Percentiles rank a stretch among this genome's conserved stretches.
Conservation (phyloP, 2,797 vertebrate genomes). For the Falco rusticolus region DNA sequence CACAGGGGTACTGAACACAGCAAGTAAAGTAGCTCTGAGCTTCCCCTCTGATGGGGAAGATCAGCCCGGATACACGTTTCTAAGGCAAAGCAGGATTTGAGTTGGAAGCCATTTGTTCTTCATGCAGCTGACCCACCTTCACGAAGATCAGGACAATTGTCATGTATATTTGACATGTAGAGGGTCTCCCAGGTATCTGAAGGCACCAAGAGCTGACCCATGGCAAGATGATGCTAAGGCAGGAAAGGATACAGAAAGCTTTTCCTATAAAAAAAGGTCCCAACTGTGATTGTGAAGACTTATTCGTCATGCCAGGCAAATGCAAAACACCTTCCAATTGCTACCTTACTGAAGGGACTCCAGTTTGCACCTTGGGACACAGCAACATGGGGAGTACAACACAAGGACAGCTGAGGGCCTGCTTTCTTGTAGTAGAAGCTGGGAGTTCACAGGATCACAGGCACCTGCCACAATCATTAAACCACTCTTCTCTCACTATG, state of each 20-base stretch:
- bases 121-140: accelerated
- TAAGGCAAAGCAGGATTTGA: background rate
- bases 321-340: background rate
- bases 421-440: background rate
- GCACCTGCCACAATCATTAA: background rate
- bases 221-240: background rate
- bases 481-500: background rate
- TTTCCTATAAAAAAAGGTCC: accelerated
- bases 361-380: background rate
- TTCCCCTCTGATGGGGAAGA: background rate
- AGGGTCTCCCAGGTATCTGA: background rate
- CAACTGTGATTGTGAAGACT: accelerated
- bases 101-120: background rate
- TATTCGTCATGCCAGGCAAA: background rate
- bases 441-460: background rate
- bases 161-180: background rate
- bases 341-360: background rate
- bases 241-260: background rate
- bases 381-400: background rate
- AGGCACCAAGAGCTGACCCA: background rate
- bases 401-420: background rate
- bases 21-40: background rate
- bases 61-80: background rate
- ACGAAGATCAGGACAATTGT: background rate
- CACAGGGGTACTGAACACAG: background rate